phyloP scores from a whole-genome alignment of 2,113 vertebrate species.

The Malurus melanocephalus region DNA sequence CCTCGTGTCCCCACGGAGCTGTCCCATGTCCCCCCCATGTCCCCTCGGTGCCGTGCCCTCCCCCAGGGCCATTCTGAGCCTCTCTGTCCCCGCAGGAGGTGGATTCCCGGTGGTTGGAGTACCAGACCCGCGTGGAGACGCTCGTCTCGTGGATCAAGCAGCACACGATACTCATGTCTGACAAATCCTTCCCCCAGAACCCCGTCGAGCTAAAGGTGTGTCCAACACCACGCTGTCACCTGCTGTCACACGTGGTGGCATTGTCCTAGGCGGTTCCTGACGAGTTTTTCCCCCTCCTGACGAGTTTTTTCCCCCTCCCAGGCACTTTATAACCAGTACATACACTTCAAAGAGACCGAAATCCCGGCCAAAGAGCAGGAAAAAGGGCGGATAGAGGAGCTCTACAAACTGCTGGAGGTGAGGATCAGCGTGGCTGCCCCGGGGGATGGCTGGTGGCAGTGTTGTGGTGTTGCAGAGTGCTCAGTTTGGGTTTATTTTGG shows the following conservation, averaged over 20 bases:
- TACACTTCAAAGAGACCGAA: constrained; percentile 98
- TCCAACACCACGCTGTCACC: fast-evolving
- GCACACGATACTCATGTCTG: constrained; percentile 89
- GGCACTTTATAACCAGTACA: constrained; percentile 99
- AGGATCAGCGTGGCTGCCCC: not conserved
- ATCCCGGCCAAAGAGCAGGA: constrained; percentile 89
- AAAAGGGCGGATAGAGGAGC: constrained; percentile 85
- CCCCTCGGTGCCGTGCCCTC: too few relatives aligned
- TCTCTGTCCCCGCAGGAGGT: constrained; percentile 78
- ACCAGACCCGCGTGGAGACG: constrained; percentile 87
- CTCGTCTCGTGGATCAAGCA: constrained; percentile 95
- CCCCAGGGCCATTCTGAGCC: too few relatives aligned
- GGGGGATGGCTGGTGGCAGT: not conserved
- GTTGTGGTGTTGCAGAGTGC: not conserved
- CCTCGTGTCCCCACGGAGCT: too few relatives aligned
- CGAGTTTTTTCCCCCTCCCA: constrained; percentile 48
- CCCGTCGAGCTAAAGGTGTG: constrained; percentile 95
- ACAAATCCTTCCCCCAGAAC: constrained; percentile 95
- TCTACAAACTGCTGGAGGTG: constrained; percentile 95
- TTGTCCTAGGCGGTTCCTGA: not conserved
- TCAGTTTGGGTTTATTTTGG: constrained; percentile 2
- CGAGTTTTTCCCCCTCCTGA: not conserved
- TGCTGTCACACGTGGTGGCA: not conserved
- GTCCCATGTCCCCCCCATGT: too few relatives aligned
- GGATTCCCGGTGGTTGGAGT: constrained; percentile 91